Base-by-base conservation (phyloP, 2,888 invertebrate genomes). In the Notodonta dromedarius region DNA sequence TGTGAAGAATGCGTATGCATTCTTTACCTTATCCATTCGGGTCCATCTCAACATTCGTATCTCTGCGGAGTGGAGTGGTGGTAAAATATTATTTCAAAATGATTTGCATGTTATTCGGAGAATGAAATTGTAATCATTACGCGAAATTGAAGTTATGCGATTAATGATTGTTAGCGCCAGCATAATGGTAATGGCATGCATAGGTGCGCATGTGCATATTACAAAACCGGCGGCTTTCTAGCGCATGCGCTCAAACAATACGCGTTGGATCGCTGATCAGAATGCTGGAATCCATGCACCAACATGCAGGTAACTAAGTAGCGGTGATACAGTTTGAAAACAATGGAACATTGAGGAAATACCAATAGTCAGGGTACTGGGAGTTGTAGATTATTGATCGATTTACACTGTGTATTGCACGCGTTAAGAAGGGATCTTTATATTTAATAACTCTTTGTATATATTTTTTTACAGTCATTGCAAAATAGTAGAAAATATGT, bases 181-280 rank as follows among this genome's bases (percentile, higher is more conserved):
- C 67, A 74, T 71, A 72, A 73, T 72, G 62, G 71, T 65, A 71
- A 76, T 73, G 58, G 56, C 57, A 79, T 78, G 77, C 75, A 77
- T 82, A 79, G 72, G 75, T 76, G 74, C 73, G 75, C 74, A 74
- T 76, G 73, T 71, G 75, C 74, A 63, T 69, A 77, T 85, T 84
- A 79, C 82, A 78, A 84, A 81, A 86, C 77, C 65, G 71, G 68
- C 70, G 71, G 80, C 84, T 87, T 88, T 88, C 86, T 87, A 87
- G 79, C 69, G 72, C 79, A 78, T 75, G 78, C 77, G 76, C 76
- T 77, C 74, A 80, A 79, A 83, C 80, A 85, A 82, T 80, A 74
- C 63, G 59, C 54, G 62, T 57, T 53, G 68, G 59, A 67, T 65
- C 61, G 72, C 64, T 67, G 66, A 73, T 77, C 66, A 64, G 67